Evolutionary conservation across 2,113 vertebrate genomes (phyloP).

Genomic region (Nestor notabilis): DNA sequence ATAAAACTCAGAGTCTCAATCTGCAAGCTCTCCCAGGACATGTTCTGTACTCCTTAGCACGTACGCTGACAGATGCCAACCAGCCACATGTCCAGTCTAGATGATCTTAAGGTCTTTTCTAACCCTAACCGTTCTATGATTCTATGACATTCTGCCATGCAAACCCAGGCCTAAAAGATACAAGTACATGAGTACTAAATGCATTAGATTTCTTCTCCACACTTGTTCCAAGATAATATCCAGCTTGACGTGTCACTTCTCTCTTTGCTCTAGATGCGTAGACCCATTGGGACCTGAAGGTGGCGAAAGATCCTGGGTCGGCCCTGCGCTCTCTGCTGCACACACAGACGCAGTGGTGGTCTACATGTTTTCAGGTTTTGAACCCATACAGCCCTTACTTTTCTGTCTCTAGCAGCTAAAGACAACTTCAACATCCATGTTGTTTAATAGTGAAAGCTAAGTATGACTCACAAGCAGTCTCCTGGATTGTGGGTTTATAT

Average conservation of each 20-base stretch:
- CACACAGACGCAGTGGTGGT: accelerated
- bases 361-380: not conserved
- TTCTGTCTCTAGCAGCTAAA: not conserved
- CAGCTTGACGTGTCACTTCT: not conserved
- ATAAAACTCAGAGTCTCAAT: not conserved
- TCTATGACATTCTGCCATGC: not conserved
- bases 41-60: not conserved
- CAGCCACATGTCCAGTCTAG: accelerated
- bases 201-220: not conserved
- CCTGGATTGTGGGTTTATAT: not conserved
- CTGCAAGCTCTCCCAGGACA: not conserved
- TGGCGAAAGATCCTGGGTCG: not conserved
- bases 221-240: not conserved
- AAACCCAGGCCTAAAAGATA: not conserved
- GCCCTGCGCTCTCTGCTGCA: not conserved
- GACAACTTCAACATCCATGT: not conserved
- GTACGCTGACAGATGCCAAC: not conserved
- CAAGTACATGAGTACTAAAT: not conserved
- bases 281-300: not conserved
- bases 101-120: not conserved
- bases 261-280: not conserved
- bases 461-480: constrained; percentile 1
- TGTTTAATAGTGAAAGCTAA: not conserved
- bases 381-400: not conserved
- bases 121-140: not conserved